Conservation (phyloP, 2,113 vertebrate genomes). For the Syrmaticus mikado region DNA sequence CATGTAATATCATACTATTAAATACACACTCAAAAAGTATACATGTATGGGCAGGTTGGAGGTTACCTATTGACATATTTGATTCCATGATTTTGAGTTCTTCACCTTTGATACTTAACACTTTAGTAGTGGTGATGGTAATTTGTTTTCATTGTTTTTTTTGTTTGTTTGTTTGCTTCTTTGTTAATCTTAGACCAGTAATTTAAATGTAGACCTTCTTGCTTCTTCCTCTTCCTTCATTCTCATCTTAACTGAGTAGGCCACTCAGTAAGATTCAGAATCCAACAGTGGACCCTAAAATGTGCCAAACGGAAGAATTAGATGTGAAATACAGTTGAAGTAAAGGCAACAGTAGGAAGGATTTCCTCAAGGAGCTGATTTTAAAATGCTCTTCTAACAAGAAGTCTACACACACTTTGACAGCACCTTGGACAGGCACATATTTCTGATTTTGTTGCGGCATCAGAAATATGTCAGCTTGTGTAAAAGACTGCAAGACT, state of each 20-base stretch:
- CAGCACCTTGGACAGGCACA: not conserved
- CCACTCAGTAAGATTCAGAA: not conserved
- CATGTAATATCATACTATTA: not conserved
- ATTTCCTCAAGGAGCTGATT: not conserved
- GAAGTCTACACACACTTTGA: constrained; percentile 31
- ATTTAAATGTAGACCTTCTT: not conserved
- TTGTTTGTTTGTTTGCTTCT: not conserved
- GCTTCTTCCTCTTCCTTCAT: not conserved
- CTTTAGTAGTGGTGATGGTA: not conserved
- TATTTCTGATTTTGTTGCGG: constrained; percentile 3
- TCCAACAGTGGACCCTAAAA: not conserved
- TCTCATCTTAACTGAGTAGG: not conserved
- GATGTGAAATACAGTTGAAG: not conserved
- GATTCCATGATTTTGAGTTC: not conserved
- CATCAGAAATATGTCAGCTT: not conserved
- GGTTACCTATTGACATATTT: not conserved
- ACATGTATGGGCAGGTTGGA: not conserved
- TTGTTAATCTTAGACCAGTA: not conserved
- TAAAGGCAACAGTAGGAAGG: not conserved
- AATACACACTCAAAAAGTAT: not conserved
- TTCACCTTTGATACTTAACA: not conserved
- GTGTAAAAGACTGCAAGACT: constrained; percentile 10
- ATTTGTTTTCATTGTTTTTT: not conserved
- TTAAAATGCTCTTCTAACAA: constrained; percentile 14
- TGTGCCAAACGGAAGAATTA: not conserved